Base-by-base conservation (phyloP, 2,113 vertebrate genomes). In the Sander lucioperca region DNA sequence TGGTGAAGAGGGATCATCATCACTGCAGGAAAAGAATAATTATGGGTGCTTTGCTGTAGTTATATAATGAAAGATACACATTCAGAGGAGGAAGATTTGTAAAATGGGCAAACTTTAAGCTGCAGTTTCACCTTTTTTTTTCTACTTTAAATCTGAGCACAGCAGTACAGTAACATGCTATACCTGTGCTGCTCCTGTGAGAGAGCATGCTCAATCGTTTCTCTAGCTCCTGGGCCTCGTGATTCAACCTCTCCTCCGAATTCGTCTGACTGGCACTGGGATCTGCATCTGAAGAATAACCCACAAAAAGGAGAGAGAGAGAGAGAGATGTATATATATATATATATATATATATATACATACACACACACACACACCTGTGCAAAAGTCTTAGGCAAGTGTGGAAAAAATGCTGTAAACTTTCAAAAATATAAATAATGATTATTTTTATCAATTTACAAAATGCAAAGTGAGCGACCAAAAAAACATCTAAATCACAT, bases 121-220 rank as follows among this genome's bases (percentile, higher is more conserved):
- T 30, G 16, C 21, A 27, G n/a, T 50, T 53, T 33, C 18, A 5
- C 14, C 0, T 57, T 7, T n/a, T 7, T n/a, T 43, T 62, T 16
- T 6, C 27, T 14, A 45, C 6, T 30, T 47, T 39, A 12, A 58
- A 18, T 5, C 1, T 0, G 6, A 45, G 23, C 12, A 0, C 21
- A 54, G 21, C 5, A 14, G 25, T 1, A 50, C 12, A 18, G 18
- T 10, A 5, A 2, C 13, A 7, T n/a, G 39, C 12, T 73, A 0
- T 94, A 99, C 98, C 98, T 96, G 96, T 95, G 30, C 96, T 96
- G 81, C 96, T 96, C 3, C 95, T 94, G 77, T 97, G 96, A 2
- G 97, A 97, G 0, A 99, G 96, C 69, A 97, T 90, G 86, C 97
- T 99, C 59, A 99, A 95, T 1, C 98, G 94, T 75, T 97, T 98